phyloP scores from a whole-genome alignment of 2,797 vertebrate species.

The Microcaecilia unicolor region DNA sequence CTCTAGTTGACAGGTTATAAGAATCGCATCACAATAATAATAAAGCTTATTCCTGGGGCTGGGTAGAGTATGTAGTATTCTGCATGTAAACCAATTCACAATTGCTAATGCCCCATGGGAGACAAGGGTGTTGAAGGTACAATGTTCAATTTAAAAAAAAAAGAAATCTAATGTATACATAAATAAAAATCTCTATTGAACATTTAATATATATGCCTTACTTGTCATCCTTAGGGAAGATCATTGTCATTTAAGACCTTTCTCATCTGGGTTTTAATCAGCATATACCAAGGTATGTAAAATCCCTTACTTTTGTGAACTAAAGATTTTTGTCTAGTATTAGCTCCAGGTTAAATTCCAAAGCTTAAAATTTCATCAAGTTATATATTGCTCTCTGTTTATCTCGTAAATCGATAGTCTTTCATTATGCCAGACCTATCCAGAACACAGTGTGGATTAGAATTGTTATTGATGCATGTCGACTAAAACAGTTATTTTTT shows the following conservation, averaged over 20 bases:
- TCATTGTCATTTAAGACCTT: slow-evolving; percentile 96
- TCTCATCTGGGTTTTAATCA: slow-evolving; percentile 93
- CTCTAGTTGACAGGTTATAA: no score
- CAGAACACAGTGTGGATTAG: slow-evolving; percentile 13
- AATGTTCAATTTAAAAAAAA: no score
- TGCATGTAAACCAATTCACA: no score
- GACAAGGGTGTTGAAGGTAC: no score
- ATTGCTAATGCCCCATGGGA: no score
- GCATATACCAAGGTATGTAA: slow-evolving; percentile 89
- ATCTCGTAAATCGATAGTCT: slow-evolving; percentile 46
- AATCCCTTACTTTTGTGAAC: slow-evolving; percentile 2
- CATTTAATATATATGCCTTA: no score
- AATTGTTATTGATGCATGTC: slow-evolving; percentile 44
- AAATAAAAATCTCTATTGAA: no score
- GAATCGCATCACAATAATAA: no score
- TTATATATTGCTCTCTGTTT: slow-evolving; percentile 44
- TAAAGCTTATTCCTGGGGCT: no score
- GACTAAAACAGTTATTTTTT: slow-evolving; percentile 48
- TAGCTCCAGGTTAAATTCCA: slow-evolving; percentile 42
- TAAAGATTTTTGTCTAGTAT: slow-evolving; percentile 20
- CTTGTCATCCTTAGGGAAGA: slow-evolving; percentile 77
- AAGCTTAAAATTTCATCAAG: slow-evolving; percentile 37
- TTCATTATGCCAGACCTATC: slow-evolving; percentile 12
- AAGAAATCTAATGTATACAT: no score
- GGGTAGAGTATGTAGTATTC: no score